Conservation (phyloP, 1,140 invertebrate species). For the Macrobrachium rosenbergii region DNA sequence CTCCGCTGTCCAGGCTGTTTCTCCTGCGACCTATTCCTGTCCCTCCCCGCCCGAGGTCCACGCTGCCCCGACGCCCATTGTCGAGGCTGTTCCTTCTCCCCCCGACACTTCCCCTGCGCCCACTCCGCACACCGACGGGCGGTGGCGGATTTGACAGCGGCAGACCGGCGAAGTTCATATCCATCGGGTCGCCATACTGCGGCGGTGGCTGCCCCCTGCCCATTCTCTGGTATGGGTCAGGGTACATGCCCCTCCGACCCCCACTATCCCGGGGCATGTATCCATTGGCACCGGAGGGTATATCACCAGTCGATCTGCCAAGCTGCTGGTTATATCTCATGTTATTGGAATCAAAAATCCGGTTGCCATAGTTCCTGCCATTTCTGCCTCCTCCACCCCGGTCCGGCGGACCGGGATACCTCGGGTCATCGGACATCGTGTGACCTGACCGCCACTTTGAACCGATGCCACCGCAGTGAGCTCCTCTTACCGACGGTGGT, state of each 20-base stretch:
- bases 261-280: not conserved
- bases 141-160: not conserved
- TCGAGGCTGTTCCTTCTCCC: constrained; percentile 34
- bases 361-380: constrained; percentile 19
- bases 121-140: not conserved
- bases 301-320: not conserved
- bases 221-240: not conserved
- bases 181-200: constrained; percentile 8
- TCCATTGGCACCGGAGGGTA: not conserved
- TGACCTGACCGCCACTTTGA: not conserved
- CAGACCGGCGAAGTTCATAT: too few species aligned
- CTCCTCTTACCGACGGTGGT: not conserved
- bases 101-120: constrained; percentile 1
- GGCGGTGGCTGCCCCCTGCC: not conserved
- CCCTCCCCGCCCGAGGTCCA: constrained; percentile 1
- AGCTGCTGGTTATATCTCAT: not conserved
- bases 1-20: constrained; percentile 27
- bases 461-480: not conserved
- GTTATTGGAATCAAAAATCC: constrained; percentile 43
- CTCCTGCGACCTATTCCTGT: constrained; percentile 2
- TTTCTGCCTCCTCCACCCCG: constrained; percentile 8
- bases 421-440: constrained; percentile 25
- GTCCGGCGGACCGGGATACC: constrained; percentile 34
- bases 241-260: not conserved
- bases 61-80: constrained; percentile 13